Evolutionary conservation across 2,888 invertebrate genomes (phyloP).

Genomic region (Heliconius sara): DNA sequence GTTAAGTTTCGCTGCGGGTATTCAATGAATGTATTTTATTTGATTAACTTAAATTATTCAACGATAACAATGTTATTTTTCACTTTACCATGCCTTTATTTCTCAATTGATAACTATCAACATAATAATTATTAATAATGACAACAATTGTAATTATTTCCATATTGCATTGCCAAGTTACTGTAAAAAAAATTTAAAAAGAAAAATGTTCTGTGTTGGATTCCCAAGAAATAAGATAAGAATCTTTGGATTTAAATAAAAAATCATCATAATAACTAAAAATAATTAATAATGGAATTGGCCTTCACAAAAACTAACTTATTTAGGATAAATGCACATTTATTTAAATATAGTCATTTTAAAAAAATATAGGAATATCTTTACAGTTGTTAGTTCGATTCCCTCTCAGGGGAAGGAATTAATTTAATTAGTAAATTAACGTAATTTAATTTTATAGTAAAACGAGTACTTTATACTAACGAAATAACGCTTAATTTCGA

Average conservation of each 20-base stretch:
- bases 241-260: too few species aligned
- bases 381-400: not conserved
- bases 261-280: not conserved
- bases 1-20: too few species aligned
- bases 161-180: not conserved
- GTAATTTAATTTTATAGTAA: too few species aligned
- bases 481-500: too few species aligned
- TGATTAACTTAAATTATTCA: not conserved
- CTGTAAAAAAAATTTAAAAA: not conserved
- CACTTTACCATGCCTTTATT: not conserved
- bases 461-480: too few species aligned
- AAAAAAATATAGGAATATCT: too few species aligned
- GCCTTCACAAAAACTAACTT: not conserved
- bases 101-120: not conserved
- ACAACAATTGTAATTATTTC: not conserved
- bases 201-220: not conserved
- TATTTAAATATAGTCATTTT: too few species aligned
- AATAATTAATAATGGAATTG: not conserved
- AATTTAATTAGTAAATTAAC: not conserved
- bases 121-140: not conserved
- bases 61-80: not conserved
- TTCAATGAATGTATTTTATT: not conserved
- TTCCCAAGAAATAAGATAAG: not conserved
- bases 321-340: too few species aligned
- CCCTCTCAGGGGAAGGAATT: not conserved